Conservation (phyloP, 2,113 vertebrate genomes). For the Paramisgurnus dabryanus region DNA sequence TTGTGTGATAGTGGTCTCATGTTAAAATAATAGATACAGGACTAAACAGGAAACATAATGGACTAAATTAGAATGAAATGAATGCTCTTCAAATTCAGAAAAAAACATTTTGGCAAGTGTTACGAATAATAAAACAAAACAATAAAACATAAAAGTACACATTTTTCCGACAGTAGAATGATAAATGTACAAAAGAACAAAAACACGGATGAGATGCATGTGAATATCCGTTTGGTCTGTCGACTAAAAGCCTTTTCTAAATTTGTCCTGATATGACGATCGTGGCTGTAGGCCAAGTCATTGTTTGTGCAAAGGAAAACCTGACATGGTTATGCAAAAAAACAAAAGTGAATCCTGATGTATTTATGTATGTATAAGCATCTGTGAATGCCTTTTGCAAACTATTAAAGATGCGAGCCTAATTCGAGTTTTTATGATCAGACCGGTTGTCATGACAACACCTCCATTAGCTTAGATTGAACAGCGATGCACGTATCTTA, state of each 20-base stretch:
- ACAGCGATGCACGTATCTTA: background rate
- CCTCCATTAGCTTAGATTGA: slow-evolving; percentile 46
- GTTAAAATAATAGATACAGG: too few relatives aligned
- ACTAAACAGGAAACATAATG: too few relatives aligned
- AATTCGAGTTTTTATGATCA: slow-evolving; percentile 41
- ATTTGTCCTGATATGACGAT: slow-evolving; percentile 30
- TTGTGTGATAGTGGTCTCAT: too few relatives aligned
- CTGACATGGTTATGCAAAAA: background rate
- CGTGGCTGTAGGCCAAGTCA: slow-evolving; percentile 39
- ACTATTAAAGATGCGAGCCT: slow-evolving; percentile 35
- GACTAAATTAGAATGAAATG: too few relatives aligned
- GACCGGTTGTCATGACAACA: slow-evolving; percentile 64
- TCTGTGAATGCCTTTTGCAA: too few relatives aligned
- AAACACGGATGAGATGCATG: background rate
- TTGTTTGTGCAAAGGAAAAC: slow-evolving; percentile 25
- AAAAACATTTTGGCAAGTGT: too few relatives aligned
- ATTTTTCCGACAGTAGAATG: background rate
- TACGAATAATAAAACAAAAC: too few relatives aligned
- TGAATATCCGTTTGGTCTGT: background rate
- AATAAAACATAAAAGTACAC: too few relatives aligned
- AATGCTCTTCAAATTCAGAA: too few relatives aligned
- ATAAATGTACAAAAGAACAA: background rate
- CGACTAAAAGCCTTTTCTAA: slow-evolving; percentile 20
- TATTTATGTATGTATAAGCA: slow-evolving; percentile 4
- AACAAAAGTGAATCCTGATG: background rate